Evolutionary conservation across 2,888 invertebrate genomes (phyloP), one percentile per base, ranked within the genome.

Genomic region (Drosophila mimetica): DNA sequence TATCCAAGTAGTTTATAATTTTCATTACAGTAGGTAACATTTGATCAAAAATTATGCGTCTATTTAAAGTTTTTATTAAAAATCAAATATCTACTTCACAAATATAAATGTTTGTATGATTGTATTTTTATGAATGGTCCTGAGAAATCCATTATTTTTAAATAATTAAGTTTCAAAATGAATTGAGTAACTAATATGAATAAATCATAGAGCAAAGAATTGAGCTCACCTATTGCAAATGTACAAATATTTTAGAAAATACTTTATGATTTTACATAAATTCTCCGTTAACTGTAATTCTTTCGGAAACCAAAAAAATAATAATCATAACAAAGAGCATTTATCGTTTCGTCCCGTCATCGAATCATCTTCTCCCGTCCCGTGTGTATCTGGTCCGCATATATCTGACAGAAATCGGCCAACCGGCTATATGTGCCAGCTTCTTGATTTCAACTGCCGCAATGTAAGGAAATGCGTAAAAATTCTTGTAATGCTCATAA

Each of bases 401-500:
- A 14, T 60, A 71, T 71, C 52, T 71, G 71, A 36, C 60, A 58
- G 32, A 69, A 58, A 67, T 67, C 58, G 67, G 67, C 51, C 60
- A 36, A 51, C 34, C 25, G 61, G 36, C 52, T 61, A 48, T 61
- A 61, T 61, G 48, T 42, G 59, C 16, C 20, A 18, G 18, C 22
- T 59, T 59, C 69, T 67, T 55, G 25, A 57, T 60, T 72, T 70
- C 73, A 55, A 67, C 61, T 52, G 44, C 53, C 46, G 53, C 18
- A 41, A 16, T 44, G 42, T 50, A 57, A 16, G 41, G 39, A 42
- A 51, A 47, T 51, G 32, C 53, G 66, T 59, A 34, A 37, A 69
- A 54, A 61, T 70, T 73, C 44, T 46, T 77, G 63, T 59, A 76
- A 73, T 18, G 57, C 30, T 44, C 53, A 63, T 22, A 41, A 77